Evolutionary conservation across 2,113 vertebrate genomes (phyloP), one percentile per base, ranked within the genome.

Genomic region (Lethenteron camtschaticum): DNA sequence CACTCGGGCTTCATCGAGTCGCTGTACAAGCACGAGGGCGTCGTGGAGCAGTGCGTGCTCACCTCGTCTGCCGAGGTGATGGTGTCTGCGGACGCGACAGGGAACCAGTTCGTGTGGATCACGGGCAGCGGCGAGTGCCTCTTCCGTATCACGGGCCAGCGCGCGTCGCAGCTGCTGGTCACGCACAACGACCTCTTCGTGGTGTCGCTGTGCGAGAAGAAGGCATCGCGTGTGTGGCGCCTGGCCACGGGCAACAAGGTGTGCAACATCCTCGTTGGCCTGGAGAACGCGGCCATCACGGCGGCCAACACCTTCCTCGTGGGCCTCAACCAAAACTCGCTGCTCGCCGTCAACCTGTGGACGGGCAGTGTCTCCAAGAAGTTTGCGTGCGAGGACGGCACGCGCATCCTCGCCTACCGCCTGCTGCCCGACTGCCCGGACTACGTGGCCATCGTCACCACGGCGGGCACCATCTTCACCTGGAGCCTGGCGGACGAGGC

Each of bases 131-230:
- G 94, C 1, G 94, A 97, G 76, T 96, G 96, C 75, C 87, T 99
- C 70, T 95, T 99, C 70, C 87, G 92, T 56, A 96, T 99, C 70
- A 96, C 87, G 1, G 94, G 94, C 60, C 94, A 96, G 77, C 87
- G 78, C 72, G 96, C 96, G 77, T 89, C 87, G 16, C 87, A 97
- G 79, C 81, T 99, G 73, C 81, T 99, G 68, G 91, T 99, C 56
- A 99, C 94, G 56, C 94, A 99, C 76, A 97, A 99, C 0, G 94
- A 99, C 74, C 94, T 96, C 73, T 99, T 99, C 80, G 90, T 97
- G 69, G 92, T 99, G 72, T 99, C 94, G 2, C 90, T 99, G 11
- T 99, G 92, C 0, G 90, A 97, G 77, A 89, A 99, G 75, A 95
- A 96, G 5, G 89, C 88, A 69, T 99, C 94, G 41, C 81, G 94